A percentile compares a stretch with the other conserved stretches of the same genome.
phyloP scores from a whole-genome alignment of 30 jellyfish, hydroid and myxozoan species.

The Aurelia aurita complex sp. Pacific region DNA sequence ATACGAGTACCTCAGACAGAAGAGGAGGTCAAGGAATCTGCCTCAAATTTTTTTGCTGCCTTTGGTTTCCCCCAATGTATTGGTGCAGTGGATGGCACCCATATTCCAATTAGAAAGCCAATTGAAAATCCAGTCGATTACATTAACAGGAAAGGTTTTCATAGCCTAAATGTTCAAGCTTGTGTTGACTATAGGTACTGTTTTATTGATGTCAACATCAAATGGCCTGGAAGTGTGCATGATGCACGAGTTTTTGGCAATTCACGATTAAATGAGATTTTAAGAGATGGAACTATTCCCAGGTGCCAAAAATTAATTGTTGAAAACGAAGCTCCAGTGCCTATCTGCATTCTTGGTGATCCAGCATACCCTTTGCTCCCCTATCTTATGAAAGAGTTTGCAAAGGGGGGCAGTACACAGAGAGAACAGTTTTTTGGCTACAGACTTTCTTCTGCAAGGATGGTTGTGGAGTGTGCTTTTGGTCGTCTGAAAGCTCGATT shows the following conservation, averaged over 20 bases:
- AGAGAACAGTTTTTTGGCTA: conserved; percentile 36
- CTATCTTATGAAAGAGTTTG: conserved; percentile 36
- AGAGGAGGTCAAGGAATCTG: conserved; percentile 15
- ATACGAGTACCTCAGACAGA: conserved; percentile 22
- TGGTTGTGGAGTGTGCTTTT: conserved; percentile 51
- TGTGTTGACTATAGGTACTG: conserved; percentile 33
- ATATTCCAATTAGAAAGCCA: conserved; percentile 35
- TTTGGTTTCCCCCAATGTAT: conserved; percentile 3
- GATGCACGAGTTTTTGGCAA: conserved; percentile 11
- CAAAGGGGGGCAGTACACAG: conserved; percentile 28
- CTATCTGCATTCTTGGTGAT: conserved; percentile 37
- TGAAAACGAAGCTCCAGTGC: conserved; percentile 11
- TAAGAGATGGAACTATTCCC: not conserved
- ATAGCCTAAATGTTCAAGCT: conserved; percentile 55
- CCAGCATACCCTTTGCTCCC: conserved; percentile 50
- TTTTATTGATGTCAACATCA: conserved; percentile 20
- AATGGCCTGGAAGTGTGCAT: conserved; percentile 66
- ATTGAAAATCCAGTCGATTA: conserved; percentile 13
- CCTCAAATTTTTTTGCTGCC: not conserved
- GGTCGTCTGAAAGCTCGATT: conserved; percentile 31
- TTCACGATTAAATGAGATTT: too few relatives aligned
- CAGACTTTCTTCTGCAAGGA: conserved; percentile 17
- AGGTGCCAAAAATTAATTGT: conserved; percentile 15
- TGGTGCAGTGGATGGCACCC: not conserved
- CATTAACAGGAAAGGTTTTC: conserved; percentile 31